Evolutionary conservation across 2,113 vertebrate species (phyloP).

Genomic region (Nesoenas mayeri): DNA sequence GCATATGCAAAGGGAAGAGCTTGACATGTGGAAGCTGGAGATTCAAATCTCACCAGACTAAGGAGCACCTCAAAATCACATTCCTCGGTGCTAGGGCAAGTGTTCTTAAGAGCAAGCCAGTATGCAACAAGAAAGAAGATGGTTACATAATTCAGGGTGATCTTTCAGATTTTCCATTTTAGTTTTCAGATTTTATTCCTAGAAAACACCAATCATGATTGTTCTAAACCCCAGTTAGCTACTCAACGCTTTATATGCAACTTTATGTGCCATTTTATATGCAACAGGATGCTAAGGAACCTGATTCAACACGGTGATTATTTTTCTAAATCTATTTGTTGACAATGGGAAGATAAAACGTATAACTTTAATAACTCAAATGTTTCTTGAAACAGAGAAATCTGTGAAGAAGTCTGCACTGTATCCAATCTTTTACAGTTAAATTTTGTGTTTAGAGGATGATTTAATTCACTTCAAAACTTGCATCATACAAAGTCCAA

Average conservation of each 20-base stretch:
- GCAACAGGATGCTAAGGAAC: not conserved
- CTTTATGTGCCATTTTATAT: not conserved
- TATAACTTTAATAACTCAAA: not conserved
- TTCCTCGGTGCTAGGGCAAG: not conserved
- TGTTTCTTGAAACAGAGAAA: not conserved
- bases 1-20: not conserved
- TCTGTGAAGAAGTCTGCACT: not conserved
- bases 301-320: not conserved
- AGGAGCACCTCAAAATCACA: rapidly evolving
- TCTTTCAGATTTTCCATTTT: not conserved
- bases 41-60: not conserved
- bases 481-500: not conserved
- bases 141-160: not conserved
- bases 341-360: not conserved
- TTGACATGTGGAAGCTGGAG: not conserved
- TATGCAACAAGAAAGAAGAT: not conserved
- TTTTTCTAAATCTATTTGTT: not conserved
- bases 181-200: not conserved
- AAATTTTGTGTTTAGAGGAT: not conserved
- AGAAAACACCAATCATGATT: not conserved
- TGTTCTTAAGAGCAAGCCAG: not conserved
- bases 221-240: not conserved
- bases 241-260: not conserved
- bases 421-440: not conserved
- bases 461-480: not conserved